phyloP scores from a whole-genome alignment of 2,888 invertebrate genomes.

The Acholoe squamosa region DNA sequence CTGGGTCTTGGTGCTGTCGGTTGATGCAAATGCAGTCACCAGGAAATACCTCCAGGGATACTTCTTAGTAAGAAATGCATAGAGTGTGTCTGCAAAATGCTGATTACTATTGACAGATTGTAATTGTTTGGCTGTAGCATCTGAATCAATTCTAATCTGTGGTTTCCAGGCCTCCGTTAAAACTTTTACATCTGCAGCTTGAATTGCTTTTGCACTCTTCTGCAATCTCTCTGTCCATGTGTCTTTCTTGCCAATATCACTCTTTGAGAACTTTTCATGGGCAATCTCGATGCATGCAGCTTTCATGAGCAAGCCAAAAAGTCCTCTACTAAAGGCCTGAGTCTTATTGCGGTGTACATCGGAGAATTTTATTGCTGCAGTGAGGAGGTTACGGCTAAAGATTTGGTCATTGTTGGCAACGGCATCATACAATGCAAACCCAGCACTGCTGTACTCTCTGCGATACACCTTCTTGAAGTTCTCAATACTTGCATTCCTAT shows the following conservation, averaged over 20 bases:
- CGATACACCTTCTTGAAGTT: not conserved
- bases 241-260: not conserved
- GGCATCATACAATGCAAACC: not conserved
- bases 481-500: not conserved
- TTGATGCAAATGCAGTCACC: not conserved
- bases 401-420: conserved; percentile 26
- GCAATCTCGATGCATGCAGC: not conserved
- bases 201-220: not conserved
- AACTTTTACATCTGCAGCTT: not conserved
- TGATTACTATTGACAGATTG: not conserved
- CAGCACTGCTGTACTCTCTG: not conserved
- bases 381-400: not conserved
- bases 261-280: not conserved
- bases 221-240: not conserved
- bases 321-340: not conserved
- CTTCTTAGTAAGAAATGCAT: not conserved
- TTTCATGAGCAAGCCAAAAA: too few species aligned
- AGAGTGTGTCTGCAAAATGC: not conserved
- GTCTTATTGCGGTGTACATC: not conserved
- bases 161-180: not conserved
- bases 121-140: not conserved
- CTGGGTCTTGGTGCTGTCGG: not conserved
- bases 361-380: not conserved
- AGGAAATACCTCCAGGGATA: not conserved
- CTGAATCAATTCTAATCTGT: not conserved